Conservation (phyloP, 2,888 invertebrate species). For the Iselma pallidipennis region DNA sequence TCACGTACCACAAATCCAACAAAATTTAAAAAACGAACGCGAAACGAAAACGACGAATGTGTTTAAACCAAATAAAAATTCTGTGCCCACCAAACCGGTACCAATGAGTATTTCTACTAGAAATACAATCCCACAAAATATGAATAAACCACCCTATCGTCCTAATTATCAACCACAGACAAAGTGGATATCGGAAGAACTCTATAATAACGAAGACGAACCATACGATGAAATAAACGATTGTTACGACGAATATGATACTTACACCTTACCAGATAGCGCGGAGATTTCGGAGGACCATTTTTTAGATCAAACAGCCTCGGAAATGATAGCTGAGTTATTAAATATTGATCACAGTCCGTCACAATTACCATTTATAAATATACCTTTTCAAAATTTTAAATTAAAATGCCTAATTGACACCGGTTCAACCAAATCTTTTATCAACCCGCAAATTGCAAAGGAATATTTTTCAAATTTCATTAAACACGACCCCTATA, state of each 20-base stretch:
- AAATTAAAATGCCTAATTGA: neutral
- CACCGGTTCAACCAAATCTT: neutral
- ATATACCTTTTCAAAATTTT: neutral
- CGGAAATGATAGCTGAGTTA: neutral
- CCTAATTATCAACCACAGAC: neutral
- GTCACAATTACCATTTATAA: neutral
- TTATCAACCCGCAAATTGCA: constrained; percentile 22
- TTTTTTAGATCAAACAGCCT: neutral
- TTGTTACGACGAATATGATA: neutral
- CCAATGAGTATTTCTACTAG: neutral
- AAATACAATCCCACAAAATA: neutral
- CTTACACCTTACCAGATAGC: neutral
- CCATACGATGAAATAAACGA: neutral
- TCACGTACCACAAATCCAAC: neutral
- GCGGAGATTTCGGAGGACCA: no score
- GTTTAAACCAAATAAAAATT: neutral
- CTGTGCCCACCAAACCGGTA: neutral
- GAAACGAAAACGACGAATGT: neutral
- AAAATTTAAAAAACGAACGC: neutral
- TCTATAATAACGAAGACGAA: neutral
- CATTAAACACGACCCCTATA: constrained; percentile 18
- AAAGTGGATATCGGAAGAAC: neutral
- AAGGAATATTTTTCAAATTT: constrained; percentile 17
- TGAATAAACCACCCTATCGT: neutral
- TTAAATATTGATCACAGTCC: neutral